phyloP scores from a whole-genome alignment of 1,140 invertebrate genomes.

The Tachypleus tridentatus region DNA sequence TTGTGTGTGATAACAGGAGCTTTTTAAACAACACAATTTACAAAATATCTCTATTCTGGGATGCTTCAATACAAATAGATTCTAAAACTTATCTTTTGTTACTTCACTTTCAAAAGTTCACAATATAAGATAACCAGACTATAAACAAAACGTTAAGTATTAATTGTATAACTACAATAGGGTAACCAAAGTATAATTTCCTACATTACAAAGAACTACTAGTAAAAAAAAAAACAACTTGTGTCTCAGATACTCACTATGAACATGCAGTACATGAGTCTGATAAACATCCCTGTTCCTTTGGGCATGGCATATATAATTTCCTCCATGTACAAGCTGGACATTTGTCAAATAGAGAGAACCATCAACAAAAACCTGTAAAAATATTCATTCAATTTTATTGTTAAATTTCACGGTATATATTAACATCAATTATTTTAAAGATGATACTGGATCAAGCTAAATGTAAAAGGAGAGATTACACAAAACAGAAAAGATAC shows the following conservation, averaged over 20 bases:
- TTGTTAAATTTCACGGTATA: no score
- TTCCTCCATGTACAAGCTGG: constrained; percentile 61
- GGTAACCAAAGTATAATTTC: no score
- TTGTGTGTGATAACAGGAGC: no score
- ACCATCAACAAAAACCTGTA: constrained; percentile 54
- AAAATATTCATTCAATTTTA: neutral
- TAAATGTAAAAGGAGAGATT: no score
- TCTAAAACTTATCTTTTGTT: neutral
- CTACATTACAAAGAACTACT: no score
- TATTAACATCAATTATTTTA: no score
- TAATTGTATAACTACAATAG: neutral
- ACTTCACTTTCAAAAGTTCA: neutral
- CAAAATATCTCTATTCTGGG: no score
- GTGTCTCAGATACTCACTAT: constrained; percentile 46
- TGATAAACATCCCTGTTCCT: constrained; percentile 60
- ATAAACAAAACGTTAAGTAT: neutral
- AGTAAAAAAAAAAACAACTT: no score
- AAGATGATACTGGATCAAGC: no score
- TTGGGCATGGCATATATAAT: constrained; percentile 65
- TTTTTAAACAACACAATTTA: no score
- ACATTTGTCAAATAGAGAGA: constrained; percentile 60
- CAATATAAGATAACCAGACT: neutral
- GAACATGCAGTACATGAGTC: constrained; percentile 58
- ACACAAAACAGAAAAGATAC: no score
- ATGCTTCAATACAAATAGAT: neutral